Evolutionary conservation across 1,140 invertebrate species (phyloP), one percentile per base, ranked within the genome.

Genomic region (Neomicropteryx cornuta): DNA sequence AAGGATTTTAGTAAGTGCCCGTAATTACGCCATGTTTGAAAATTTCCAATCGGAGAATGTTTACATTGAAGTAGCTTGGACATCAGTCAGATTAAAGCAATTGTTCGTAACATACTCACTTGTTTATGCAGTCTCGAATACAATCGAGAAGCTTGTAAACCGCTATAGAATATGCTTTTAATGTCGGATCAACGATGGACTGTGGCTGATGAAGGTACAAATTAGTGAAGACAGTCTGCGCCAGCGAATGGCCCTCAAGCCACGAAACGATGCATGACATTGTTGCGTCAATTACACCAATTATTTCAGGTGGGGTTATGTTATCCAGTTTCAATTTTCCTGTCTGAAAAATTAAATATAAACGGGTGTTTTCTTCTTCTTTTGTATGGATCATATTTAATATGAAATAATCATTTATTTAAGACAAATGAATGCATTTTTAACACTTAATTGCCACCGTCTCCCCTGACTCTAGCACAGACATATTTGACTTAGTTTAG

Each of bases 151-250:
- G 73, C 69, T 96, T 96, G 45, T 96, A 80, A 31, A 92, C 77
- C 41, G 82, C 77, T 46, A 91, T 81, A 55, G 82, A 88, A 58
- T 94, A 96, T 8, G 84, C 81, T 60, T 82, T 85, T 21, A 97
- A 64, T 21, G 77, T 72, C 55, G 81, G 83, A 55, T 96, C 89
- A 50, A 80, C 69, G 45, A 97, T 90, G 44, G 78, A 64, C 49
- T 83, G 73, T 4, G 93, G 91, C 48, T 92, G 83, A 64, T 97
- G 93, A 22, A 97, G 66, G 56, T 96, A 97, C 19, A 97, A 72
- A 65, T 97, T 97, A 6, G 91, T 97, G 53, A 97, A 97, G 8
- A 98, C 83, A 14, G 95, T 97, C 70, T 97, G 93, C 19, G 91
- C 93, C 44, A 97, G 71, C 10, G 92, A 97, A 57, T 95, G 89